A percentile compares a stretch with the other conserved stretches of the same genome.
Conservation (phyloP, 2,797 vertebrate species). For the Fistularia commersonii region DNA sequence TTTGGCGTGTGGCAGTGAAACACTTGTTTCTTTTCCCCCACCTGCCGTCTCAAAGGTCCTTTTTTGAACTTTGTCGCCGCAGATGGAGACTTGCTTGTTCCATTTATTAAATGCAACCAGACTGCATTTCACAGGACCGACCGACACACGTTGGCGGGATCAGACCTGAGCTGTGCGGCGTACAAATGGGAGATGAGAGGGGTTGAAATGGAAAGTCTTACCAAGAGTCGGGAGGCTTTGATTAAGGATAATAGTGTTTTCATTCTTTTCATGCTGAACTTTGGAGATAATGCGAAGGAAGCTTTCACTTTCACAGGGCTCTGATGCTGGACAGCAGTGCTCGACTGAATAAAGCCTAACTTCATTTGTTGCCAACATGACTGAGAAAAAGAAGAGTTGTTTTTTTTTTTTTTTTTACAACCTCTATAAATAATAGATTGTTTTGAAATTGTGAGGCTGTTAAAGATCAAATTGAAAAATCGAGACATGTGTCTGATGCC, state of each 20-base stretch:
- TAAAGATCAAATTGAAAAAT: too few species aligned
- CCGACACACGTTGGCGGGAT: slow-evolving; percentile 7
- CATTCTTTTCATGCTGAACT: neutral
- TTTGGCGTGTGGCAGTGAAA: neutral
- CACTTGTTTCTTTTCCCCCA: slow-evolving; percentile 1
- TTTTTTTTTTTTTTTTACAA: too few species aligned
- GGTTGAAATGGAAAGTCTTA: neutral
- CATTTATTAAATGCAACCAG: slow-evolving; percentile 15
- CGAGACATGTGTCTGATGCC: too few species aligned
- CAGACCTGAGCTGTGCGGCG: slow-evolving; percentile 8
- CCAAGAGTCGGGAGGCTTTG: neutral
- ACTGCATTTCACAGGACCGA: slow-evolving; percentile 1
- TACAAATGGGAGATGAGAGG: slow-evolving; percentile 50
- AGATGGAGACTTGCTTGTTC: slow-evolving; percentile 10
- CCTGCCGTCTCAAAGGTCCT: slow-evolving; percentile 50
- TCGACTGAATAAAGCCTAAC: too few species aligned
- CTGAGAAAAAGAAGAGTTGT: too few species aligned
- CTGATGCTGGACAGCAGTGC: too few species aligned
- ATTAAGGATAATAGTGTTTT: neutral
- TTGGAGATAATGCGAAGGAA: neutral
- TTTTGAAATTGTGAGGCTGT: too few species aligned
- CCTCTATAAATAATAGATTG: too few species aligned
- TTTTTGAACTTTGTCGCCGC: slow-evolving; percentile 48
- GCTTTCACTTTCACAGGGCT: too few species aligned
- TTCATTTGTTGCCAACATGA: too few species aligned